These are phyloP conservation scores for Coracopsis vasa DNA, from an alignment of 2,113 vertebrate species.

Conservation along the genomic window DNA sequence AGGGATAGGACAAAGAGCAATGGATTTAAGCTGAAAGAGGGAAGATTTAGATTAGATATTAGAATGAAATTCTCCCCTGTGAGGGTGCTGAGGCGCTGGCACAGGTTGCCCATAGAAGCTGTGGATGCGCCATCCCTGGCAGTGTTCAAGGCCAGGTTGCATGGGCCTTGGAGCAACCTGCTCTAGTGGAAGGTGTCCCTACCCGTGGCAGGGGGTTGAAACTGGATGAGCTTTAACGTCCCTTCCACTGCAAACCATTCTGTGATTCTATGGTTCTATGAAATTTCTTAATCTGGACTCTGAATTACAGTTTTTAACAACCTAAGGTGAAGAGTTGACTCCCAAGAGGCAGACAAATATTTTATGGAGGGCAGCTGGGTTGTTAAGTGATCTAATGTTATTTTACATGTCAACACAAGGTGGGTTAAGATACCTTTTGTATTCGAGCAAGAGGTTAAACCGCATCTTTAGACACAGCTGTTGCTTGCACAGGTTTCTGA, in stretches of 20 bases:
- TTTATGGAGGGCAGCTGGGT: neutral
- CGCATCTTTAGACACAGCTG: neutral
- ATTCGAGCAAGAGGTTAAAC: neutral
- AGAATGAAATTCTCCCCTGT: neutral
- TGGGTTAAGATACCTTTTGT: neutral
- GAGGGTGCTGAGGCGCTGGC: neutral
- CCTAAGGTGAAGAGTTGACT: neutral
- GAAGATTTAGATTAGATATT: neutral
- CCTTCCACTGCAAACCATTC: neutral
- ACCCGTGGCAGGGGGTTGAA: neutral
- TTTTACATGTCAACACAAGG: neutral
- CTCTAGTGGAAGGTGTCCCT: neutral
- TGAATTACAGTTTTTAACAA: neutral
- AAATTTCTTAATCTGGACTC: neutral
- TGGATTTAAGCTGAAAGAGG: neutral
- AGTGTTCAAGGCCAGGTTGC: neutral
- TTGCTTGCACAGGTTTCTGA: neutral
- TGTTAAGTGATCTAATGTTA: neutral
- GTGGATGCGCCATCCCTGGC: neutral
- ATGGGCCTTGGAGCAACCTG: neutral
- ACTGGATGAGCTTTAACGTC: neutral
- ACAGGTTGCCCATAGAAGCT: neutral
- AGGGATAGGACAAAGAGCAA: neutral
- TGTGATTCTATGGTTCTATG: neutral
- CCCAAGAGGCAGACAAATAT: neutral